Evolutionary conservation across 2,113 vertebrate genomes (phyloP).

Genomic region (Scalopus aquaticus): DNA sequence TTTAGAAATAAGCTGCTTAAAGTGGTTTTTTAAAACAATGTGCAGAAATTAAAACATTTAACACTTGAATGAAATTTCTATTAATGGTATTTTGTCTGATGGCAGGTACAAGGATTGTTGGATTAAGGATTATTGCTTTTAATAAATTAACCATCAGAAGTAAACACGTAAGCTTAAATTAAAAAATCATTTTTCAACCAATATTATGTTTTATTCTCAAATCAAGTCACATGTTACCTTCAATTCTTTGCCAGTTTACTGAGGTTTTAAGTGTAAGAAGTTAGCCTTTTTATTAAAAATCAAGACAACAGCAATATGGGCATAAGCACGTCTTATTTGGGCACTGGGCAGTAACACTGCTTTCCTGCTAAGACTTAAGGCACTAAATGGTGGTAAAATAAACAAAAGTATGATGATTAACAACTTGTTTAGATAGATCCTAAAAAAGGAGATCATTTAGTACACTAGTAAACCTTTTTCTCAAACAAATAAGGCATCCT

Average conservation of each 20-base stretch:
- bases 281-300: slow-evolving; percentile 62
- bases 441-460: slow-evolving; percentile 78
- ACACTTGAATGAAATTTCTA: slow-evolving; percentile 63
- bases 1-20: slow-evolving; percentile 62
- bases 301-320: slow-evolving; percentile 66
- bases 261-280: slow-evolving; percentile 56
- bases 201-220: slow-evolving; percentile 73
- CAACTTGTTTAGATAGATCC: slow-evolving; percentile 69
- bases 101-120: slow-evolving; percentile 47
- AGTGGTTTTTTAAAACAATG: slow-evolving; percentile 55
- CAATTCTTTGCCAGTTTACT: slow-evolving; percentile 56
- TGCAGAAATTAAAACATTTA: slow-evolving; percentile 70
- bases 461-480: slow-evolving; percentile 75
- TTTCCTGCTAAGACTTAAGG: slow-evolving; percentile 88
- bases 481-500: slow-evolving; percentile 87
- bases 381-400: slow-evolving; percentile 88
- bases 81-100: slow-evolving; percentile 53
- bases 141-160: slow-evolving; percentile 81
- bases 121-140: slow-evolving; percentile 84
- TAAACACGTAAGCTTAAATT: slow-evolving; percentile 77
- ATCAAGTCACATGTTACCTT: slow-evolving; percentile 73
- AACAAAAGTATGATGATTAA: slow-evolving; percentile 78
- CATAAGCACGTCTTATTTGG: slow-evolving; percentile 81
- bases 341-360: slow-evolving; percentile 83
- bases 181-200: slow-evolving; percentile 69